Conservation (phyloP, 2,888 invertebrate species). For the Dasysyrphus albostriatus region DNA sequence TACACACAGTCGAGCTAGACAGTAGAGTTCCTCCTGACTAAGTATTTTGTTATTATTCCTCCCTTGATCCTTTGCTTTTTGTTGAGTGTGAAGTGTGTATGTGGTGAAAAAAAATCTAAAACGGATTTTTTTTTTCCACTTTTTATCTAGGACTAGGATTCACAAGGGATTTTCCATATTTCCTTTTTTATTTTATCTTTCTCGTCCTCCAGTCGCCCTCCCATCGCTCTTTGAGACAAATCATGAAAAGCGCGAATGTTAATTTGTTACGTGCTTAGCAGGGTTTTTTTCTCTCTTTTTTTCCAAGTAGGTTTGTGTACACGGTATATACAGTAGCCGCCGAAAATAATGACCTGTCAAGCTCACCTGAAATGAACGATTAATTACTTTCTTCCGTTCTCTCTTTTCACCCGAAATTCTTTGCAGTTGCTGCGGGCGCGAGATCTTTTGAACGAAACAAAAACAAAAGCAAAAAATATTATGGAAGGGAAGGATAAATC, state of each 20-base stretch:
- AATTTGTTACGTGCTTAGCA: slow-evolving; percentile 66
- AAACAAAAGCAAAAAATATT: neutral
- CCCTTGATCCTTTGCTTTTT: neutral
- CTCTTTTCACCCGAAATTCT: slow-evolving; percentile 11
- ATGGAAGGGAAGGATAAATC: slow-evolving; percentile 51
- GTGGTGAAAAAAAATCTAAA: slow-evolving; percentile 58
- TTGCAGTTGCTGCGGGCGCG: slow-evolving; percentile 9
- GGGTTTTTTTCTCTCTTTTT: slow-evolving; percentile 3
- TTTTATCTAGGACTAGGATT: slow-evolving; percentile 66
- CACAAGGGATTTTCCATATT: slow-evolving; percentile 63
- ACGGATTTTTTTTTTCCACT: slow-evolving; percentile 58
- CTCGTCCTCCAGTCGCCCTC: neutral
- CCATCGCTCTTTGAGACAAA: slow-evolving; percentile 31
- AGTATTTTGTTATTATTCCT: slow-evolving; percentile 30
- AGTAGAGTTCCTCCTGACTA: slow-evolving; percentile 25
- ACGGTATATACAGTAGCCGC: slow-evolving; percentile 34
- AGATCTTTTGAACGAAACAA: slow-evolving; percentile 37
- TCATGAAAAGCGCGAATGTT: slow-evolving; percentile 69
- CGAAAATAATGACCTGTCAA: slow-evolving; percentile 75
- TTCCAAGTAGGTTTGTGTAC: neutral
- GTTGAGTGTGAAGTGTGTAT: slow-evolving; percentile 1
- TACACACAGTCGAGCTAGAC: neutral
- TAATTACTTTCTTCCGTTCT: slow-evolving; percentile 72
- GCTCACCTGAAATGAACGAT: slow-evolving; percentile 73
- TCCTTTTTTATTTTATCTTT: slow-evolving; percentile 18